Evolutionary conservation across 1,140 invertebrate genomes (phyloP).

Genomic region (Aethina tumida): DNA sequence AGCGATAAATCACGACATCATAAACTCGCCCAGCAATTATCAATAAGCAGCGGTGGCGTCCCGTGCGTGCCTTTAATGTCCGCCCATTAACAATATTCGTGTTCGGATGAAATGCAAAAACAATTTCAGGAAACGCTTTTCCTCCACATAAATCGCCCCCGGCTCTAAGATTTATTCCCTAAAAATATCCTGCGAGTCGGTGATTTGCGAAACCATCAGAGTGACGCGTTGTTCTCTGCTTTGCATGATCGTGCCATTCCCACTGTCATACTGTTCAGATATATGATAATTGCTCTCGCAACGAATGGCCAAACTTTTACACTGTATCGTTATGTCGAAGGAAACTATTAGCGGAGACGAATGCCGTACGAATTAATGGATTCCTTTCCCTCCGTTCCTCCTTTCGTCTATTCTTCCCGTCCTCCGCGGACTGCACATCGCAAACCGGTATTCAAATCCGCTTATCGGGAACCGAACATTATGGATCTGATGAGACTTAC

Average conservation of each 20-base stretch:
- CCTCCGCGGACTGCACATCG: too few species aligned
- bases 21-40: conserved; percentile 20
- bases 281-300: conserved; percentile 29
- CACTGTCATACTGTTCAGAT: conserved; percentile 26
- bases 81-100: conserved; percentile 19
- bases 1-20: conserved; percentile 15
- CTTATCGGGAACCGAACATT: too few species aligned
- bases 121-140: conserved; percentile 17
- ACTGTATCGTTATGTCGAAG: conserved; percentile 23
- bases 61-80: conserved; percentile 17
- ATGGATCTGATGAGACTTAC: too few species aligned
- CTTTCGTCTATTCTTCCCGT: too few species aligned
- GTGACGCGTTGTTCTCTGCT: conserved; percentile 20
- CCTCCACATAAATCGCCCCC: conserved; percentile 12
- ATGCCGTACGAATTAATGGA: too few species aligned
- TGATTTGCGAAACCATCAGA: conserved; percentile 21
- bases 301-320: conserved; percentile 28
- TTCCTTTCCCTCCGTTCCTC: too few species aligned
- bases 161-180: conserved; percentile 12
- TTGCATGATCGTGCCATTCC: conserved; percentile 27
- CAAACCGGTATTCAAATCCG: too few species aligned
- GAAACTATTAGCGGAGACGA: conserved; percentile 18
- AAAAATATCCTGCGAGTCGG: conserved; percentile 13
- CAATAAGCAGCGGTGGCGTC: conserved; percentile 15
- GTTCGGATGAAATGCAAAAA: conserved; percentile 18